Conservation (phyloP, 1,140 invertebrate genomes). For the Sitophilus oryzae region DNA sequence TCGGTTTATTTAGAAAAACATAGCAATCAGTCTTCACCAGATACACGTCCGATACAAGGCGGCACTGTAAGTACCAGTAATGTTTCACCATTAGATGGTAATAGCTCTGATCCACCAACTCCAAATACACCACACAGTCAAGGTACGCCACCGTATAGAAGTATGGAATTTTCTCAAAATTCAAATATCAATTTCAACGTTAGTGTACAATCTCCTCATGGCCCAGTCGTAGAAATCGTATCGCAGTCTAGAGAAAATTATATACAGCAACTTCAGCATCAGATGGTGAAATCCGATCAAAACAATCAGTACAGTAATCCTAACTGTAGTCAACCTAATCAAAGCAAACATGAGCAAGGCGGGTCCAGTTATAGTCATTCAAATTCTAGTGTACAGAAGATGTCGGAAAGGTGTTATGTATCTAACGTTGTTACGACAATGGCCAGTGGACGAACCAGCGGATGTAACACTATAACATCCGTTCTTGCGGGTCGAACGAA, state of each 20-base stretch:
- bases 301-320: not conserved
- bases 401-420: constrained; percentile 5
- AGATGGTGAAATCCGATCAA: constrained; percentile 7
- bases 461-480: constrained; percentile 70
- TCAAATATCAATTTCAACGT: constrained; percentile 27
- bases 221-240: constrained; percentile 20
- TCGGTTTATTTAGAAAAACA: constrained; percentile 60
- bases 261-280: constrained; percentile 10
- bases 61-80: constrained; percentile 70
- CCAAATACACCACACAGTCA: constrained; percentile 47
- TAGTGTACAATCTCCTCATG: constrained; percentile 16
- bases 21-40: constrained; percentile 43
- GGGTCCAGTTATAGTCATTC: constrained; percentile 14
- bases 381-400: constrained; percentile 12
- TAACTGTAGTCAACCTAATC: not conserved
- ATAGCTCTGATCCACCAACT: constrained; percentile 47
- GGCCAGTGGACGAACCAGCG: constrained; percentile 61
- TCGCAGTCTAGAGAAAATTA: constrained; percentile 26
- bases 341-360: constrained; percentile 11
- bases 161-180: constrained; percentile 24
- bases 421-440: constrained; percentile 57
- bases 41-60: constrained; percentile 65
- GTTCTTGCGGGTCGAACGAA: constrained; percentile 68
- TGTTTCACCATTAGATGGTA: constrained; percentile 56
- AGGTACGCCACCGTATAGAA: constrained; percentile 32